These are phyloP conservation scores for Cosmopolites sordidus DNA, from an alignment of 2,888 invertebrate species.

Conservation along the genomic window DNA sequence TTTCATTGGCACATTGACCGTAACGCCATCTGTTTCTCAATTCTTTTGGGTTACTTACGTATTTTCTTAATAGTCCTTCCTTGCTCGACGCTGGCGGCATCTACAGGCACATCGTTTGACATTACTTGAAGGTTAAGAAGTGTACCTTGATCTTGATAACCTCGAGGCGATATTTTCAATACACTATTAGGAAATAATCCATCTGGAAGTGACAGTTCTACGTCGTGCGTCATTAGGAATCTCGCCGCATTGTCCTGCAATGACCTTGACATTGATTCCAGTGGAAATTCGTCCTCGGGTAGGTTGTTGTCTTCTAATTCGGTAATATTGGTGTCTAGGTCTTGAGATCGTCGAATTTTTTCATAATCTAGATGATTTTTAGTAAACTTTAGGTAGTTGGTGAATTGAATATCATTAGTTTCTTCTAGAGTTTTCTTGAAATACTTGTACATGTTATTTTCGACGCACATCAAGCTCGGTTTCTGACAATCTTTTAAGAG, in stretches of 20 bases:
- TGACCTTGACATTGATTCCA: constrained; percentile 71
- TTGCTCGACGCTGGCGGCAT: constrained; percentile 32
- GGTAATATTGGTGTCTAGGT: constrained; percentile 10
- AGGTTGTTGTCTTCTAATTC: constrained; percentile 41
- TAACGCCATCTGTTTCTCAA: constrained; percentile 3
- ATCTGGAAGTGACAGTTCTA: constrained; percentile 68
- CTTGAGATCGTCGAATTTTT: constrained; percentile 24
- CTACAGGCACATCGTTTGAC: constrained; percentile 56
- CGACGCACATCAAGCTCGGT: constrained; percentile 69
- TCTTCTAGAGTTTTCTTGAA: constrained; percentile 63
- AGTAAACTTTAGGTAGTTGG: constrained; percentile 54
- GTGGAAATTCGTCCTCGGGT: constrained; percentile 51
- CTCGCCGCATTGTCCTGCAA: constrained; percentile 61
- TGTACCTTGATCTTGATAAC: constrained; percentile 70
- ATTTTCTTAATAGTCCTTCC: constrained; percentile 65
- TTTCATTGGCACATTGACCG: constrained; percentile 7
- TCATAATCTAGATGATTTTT: constrained; percentile 39
- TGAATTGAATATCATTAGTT: constrained; percentile 41
- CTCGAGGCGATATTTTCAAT: constrained; percentile 68
- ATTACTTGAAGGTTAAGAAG: constrained; percentile 69
- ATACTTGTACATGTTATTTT: constrained; percentile 71
- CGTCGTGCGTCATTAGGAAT: constrained; percentile 74
- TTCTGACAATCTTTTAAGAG: constrained; percentile 65
- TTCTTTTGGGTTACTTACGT: constrained; percentile 52
- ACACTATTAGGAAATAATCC: constrained; percentile 69